Percentiles rank a stretch among this genome's conserved stretches.
Conservation (phyloP, 2,113 vertebrate species). For the Saguinus imperator region DNA sequence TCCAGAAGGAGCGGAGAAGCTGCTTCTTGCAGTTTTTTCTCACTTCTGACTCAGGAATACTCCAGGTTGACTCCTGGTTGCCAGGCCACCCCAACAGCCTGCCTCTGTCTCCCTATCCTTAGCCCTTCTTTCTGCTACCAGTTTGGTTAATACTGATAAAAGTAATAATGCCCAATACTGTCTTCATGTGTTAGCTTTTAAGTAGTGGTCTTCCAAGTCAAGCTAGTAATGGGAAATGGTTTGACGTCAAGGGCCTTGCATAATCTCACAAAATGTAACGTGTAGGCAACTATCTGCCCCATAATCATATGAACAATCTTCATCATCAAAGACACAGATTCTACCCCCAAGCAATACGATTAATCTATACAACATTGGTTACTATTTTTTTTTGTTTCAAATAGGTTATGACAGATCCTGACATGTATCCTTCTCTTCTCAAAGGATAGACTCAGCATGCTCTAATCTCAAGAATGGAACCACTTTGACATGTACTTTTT, state of each 20-base stretch:
- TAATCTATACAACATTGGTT: not conserved
- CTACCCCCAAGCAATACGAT: not conserved
- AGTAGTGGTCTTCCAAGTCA: not conserved
- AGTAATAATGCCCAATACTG: not conserved
- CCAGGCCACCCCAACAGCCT: not conserved
- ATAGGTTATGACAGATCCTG: not conserved
- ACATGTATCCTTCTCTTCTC: not conserved
- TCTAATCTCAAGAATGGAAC: not conserved
- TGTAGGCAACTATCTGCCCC: not conserved
- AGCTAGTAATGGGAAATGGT: not conserved
- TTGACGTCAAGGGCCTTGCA: not conserved
- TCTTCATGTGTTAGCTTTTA: not conserved
- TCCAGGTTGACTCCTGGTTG: not conserved
- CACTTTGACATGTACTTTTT: not conserved
- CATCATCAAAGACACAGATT: conserved; percentile 1
- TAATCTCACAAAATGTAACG: not conserved
- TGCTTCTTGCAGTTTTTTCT: not conserved
- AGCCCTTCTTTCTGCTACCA: not conserved
- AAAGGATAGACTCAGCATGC: not conserved
- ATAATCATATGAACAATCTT: not conserved
- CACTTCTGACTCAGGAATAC: not conserved
- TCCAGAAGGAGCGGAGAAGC: no score
- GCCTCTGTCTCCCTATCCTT: not conserved
- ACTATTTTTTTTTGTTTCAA: not conserved
- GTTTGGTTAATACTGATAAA: not conserved